Conservation (phyloP, 1,140 invertebrate species). For the Mizuhopecten yessoensis region DNA sequence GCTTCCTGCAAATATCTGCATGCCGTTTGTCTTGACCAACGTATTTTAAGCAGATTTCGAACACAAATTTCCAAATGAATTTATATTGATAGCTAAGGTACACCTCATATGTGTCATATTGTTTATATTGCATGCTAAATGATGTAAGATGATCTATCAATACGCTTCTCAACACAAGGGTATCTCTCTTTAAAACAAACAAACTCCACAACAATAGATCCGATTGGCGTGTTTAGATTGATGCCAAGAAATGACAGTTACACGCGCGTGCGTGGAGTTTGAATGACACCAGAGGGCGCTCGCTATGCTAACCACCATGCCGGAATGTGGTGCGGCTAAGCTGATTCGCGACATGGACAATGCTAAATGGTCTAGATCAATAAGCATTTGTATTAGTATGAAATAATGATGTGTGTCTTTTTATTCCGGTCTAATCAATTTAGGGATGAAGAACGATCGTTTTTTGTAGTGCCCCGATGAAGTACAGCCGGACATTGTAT, state of each 20-base stretch:
- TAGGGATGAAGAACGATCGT: not conserved
- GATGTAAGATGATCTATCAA: not conserved
- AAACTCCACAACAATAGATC: not conserved
- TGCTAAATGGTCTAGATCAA: conserved; percentile 1
- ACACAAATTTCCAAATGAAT: too few species aligned
- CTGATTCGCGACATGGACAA: conserved; percentile 31
- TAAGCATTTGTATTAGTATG: conserved; percentile 13
- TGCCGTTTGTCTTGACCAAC: too few species aligned
- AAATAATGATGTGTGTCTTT: conserved; percentile 14
- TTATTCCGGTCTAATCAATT: conserved; percentile 12
- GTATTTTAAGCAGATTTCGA: too few species aligned
- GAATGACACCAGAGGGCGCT: conserved; percentile 36
- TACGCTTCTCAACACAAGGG: not conserved
- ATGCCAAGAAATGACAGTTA: not conserved
- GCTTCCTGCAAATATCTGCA: too few species aligned
- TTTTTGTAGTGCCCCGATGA: not conserved
- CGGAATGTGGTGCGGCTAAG: not conserved
- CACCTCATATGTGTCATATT: too few species aligned
- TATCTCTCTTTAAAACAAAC: conserved; percentile 6
- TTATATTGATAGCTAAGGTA: too few species aligned
- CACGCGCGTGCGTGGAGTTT: conserved; percentile 16
- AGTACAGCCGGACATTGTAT: not conserved
- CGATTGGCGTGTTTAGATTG: conserved; percentile 7
- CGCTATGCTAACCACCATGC: not conserved
- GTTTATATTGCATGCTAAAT: too few species aligned